Conservation (phyloP, 2,797 vertebrate species). For the Buceros bicornis region DNA sequence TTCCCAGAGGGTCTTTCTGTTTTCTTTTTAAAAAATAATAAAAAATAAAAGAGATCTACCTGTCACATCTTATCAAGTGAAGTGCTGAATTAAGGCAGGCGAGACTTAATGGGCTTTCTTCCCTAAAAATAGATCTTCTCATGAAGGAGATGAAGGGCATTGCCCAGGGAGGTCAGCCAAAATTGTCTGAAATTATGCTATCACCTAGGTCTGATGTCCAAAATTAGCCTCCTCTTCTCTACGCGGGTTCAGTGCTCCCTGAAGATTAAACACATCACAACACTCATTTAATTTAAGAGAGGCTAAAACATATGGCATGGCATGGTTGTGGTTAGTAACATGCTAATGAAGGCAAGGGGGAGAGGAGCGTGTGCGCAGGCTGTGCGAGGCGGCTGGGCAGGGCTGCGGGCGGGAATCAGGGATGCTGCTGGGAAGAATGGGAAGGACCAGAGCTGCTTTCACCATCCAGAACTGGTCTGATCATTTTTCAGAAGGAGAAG, state of each 20-base stretch:
- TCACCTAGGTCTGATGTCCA: conserved; percentile 52
- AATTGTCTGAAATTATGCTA: conserved; percentile 35
- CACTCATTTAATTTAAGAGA: conserved; percentile 29
- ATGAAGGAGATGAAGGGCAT: conserved; percentile 50
- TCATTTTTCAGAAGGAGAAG: conserved; percentile 35
- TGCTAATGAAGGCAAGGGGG: not conserved
- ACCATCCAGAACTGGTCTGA: not conserved
- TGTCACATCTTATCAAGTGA: conserved; percentile 28
- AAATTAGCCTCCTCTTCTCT: conserved; percentile 41
- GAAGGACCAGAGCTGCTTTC: conserved; percentile 12
- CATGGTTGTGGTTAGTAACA: not conserved
- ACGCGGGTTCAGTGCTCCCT: conserved; percentile 4
- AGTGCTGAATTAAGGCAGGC: conserved; percentile 20
- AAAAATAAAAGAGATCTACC: not conserved
- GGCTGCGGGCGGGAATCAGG: not conserved
- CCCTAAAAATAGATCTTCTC: conserved; percentile 54
- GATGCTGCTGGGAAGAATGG: not conserved
- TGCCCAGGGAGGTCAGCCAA: conserved; percentile 55
- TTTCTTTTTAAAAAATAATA: not conserved
- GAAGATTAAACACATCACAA: conserved; percentile 46
- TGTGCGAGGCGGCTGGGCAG: not conserved
- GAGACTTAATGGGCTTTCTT: conserved; percentile 24
- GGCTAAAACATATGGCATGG: not conserved
- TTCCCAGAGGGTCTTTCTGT: conserved; percentile 53
- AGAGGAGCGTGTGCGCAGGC: not conserved